Evolutionary conservation across 2,113 vertebrate genomes (phyloP), one percentile per base, ranked within the genome.

Genomic region (Saguinus imperator): DNA sequence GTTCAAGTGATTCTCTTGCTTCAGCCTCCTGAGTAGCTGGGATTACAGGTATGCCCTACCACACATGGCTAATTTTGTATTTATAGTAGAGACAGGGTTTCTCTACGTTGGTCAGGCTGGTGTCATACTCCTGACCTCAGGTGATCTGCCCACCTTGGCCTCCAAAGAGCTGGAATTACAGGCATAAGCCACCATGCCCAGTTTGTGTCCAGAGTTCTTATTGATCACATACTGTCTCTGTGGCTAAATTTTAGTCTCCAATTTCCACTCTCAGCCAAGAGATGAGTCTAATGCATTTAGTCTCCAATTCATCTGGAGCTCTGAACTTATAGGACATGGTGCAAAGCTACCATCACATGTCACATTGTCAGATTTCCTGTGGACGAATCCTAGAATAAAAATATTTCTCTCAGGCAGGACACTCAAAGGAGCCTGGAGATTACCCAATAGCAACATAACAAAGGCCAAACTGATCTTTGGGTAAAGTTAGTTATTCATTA

Each of bases 41-140:
- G 57, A 23, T 23, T 4, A 1, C 57, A 23, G 57, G 21, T 0
- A 23, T 23, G 8, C 21, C 0, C 8, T 20, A 58, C 57, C 8
- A 58, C 8, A 8, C 21, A 3, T 23, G 57, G 57, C 57, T 23
- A 58, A 58, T 58, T 58, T 58, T 58, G 57, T 58, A 23, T 23
- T 57, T 58, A 9, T 58, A 23, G 57, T 58, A 58, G 57, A 58
- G 57, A 9, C 8, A 23, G 57, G 8, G 57, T 58, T 58, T 58
- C 57, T 23, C 8, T 3, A 23, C 8, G 3, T 58, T 58, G 8
- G 57, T 9, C 57, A 58, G 21, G 21, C 21, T 58, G 57, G 57
- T 58, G 21, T 58, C 57, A 23, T 9, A 23, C 21, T 58, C 21
- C 57, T 4, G 3, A 23, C 57, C 57, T 58, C 21, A 52, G 52